Percentiles rank a stretch among this genome's conserved stretches.
These are phyloP conservation scores for Crotalus tigris DNA, from an alignment of 2,113 vertebrate species.

Conservation along the genomic window DNA sequence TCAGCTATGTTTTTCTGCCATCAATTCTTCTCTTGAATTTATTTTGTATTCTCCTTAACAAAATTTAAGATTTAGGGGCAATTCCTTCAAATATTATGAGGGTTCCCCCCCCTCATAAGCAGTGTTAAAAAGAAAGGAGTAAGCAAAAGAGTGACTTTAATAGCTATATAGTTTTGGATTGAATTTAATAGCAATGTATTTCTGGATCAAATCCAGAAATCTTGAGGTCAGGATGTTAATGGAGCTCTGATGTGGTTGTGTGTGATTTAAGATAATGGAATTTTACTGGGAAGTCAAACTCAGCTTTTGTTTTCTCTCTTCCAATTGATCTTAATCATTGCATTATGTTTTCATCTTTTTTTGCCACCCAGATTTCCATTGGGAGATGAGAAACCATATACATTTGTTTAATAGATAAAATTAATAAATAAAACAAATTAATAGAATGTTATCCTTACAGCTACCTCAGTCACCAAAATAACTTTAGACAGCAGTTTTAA, in stretches of 20 bases:
- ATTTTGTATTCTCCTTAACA: background rate
- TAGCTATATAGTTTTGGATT: background rate
- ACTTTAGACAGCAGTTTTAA: background rate
- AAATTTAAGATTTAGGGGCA: background rate
- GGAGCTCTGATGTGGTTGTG: background rate
- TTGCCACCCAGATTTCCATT: background rate
- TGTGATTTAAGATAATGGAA: background rate
- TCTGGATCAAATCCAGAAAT: background rate
- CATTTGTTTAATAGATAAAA: background rate
- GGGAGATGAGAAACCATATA: background rate
- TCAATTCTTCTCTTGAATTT: background rate
- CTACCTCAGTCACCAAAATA: background rate
- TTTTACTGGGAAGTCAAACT: background rate
- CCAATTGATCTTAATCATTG: background rate
- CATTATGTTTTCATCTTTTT: background rate
- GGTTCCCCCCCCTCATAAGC: background rate
- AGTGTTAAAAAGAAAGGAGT: background rate
- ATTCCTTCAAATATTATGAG: background rate
- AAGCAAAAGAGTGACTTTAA: background rate
- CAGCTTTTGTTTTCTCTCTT: background rate
- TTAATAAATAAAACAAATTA: background rate
- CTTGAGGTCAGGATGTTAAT: background rate
- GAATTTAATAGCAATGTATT: background rate
- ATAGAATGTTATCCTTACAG: background rate
- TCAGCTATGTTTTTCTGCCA: background rate